Evolutionary conservation across 2,888 invertebrate genomes (phyloP), one percentile per base, ranked within the genome.

Genomic region (Drosophila robusta): DNA sequence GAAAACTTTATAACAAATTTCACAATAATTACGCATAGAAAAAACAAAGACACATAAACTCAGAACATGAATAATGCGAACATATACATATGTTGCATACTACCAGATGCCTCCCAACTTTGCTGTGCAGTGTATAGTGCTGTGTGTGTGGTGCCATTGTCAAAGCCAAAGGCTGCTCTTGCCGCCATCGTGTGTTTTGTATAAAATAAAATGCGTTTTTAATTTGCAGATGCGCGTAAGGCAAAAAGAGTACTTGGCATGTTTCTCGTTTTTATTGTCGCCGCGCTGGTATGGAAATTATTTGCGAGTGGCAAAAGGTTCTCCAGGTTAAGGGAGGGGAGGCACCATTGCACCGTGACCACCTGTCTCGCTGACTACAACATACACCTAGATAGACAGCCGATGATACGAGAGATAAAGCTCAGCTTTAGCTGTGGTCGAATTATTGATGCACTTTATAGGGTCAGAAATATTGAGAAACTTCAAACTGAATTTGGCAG

Each of bases 141-240:
- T 26, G 16, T 18, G 26, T 16, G 42, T 75, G 70, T 77, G 67
- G 64, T 71, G 70, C 49, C 83, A 86, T 86, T 84, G 88, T 82
- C 83, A 84, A 82, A 73, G 70, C 62, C 67, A 78, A 70, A 60
- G 75, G 69, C 75, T 56, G 36, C 71, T 54, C 58, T 67, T 70
- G 64, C 47, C 60, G 51, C 49, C 67, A 32, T 38, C 39, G 41
- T 73, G 58, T 67, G 61, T 55, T 22, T 58, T 63, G 71, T 67
- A 76, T 73, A 74, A 87, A 88, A 87, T 84, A 86, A 89, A 86
- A 89, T 84, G 87, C 85, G 87, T 89, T 86, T 86, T 89, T 89
- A 86, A 86, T 86, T 87, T 86, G 89, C 84, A 89, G 85, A 86
- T 89, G 85, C 78, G 84, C 89, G 80, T 83, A 83, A 83, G 66